Evolutionary conservation across 2,113 vertebrate species (phyloP).

Genomic region (Nothoprocta perdicaria): DNA sequence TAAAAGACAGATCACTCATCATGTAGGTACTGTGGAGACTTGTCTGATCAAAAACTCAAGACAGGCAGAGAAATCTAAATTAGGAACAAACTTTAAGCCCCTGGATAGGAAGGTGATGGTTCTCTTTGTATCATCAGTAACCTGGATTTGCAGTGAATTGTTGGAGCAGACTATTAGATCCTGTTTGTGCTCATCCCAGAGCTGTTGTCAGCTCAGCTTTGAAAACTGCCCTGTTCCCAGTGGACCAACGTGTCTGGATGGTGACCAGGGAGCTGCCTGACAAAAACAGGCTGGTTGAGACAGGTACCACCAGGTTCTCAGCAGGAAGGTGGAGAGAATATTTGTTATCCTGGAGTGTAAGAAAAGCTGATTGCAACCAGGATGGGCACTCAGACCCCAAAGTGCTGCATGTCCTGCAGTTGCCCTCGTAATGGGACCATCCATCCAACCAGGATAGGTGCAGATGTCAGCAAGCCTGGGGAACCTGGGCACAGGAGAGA

Average conservation of each 20-base stretch:
- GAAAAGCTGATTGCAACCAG: neutral
- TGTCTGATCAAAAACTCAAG: neutral
- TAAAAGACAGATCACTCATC: neutral
- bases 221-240: neutral
- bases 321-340: neutral
- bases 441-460: neutral
- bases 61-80: neutral
- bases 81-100: neutral
- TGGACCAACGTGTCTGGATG: neutral
- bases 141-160: neutral
- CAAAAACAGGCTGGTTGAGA: neutral
- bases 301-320: neutral
- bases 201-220: neutral
- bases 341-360: neutral
- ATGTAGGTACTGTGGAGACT: neutral
- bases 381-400: neutral
- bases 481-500: neutral
- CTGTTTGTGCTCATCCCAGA: neutral
- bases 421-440: accelerated
- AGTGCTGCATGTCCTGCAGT: neutral
- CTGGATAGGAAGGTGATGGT: neutral
- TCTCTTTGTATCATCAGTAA: neutral
- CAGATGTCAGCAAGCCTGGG: neutral
- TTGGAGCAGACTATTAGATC: neutral
- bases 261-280: neutral